Evolutionary conservation across 2,888 invertebrate genomes (phyloP).

Genomic region (Metellina segmentata): DNA sequence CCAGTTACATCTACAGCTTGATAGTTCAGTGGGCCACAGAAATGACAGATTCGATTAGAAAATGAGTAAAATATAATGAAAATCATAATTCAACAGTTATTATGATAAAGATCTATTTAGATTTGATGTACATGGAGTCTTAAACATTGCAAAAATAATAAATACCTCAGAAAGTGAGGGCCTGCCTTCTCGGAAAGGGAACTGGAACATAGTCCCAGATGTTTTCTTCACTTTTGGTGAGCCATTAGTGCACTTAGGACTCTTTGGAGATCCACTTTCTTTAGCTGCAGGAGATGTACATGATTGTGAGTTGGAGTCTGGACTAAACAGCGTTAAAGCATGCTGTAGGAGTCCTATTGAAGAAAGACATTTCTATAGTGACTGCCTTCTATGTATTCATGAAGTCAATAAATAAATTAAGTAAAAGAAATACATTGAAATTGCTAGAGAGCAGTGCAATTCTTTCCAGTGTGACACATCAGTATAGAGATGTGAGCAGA

Average conservation of each 20-base stretch:
- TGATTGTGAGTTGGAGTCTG: constrained; percentile 62
- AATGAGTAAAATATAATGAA: too few relatives aligned
- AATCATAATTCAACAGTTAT: too few relatives aligned
- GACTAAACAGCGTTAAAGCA: constrained; percentile 69
- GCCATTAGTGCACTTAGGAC: constrained; percentile 53
- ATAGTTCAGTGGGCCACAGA: too few relatives aligned
- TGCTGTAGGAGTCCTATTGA: constrained; percentile 64
- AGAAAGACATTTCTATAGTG: neutral
- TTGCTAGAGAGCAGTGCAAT: too few relatives aligned
- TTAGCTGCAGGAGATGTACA: constrained; percentile 51
- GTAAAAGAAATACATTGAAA: too few relatives aligned
- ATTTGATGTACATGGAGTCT: too few relatives aligned
- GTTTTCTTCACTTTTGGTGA: constrained; percentile 65
- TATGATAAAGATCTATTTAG: too few relatives aligned
- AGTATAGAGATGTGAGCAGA: too few relatives aligned
- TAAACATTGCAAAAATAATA: neutral
- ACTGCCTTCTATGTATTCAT: too few relatives aligned
- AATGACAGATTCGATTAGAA: too few relatives aligned
- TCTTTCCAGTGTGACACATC: neutral
- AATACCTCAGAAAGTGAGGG: constrained; percentile 71
- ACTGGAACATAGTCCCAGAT: constrained; percentile 67
- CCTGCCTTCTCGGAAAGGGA: constrained; percentile 66
- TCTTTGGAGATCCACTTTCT: constrained; percentile 62
- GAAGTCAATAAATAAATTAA: too few relatives aligned
- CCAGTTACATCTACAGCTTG: too few relatives aligned